Percentiles rank a stretch among this genome's conserved stretches.
Conservation (phyloP, 2,113 vertebrate genomes). For the Silurus asotus region DNA sequence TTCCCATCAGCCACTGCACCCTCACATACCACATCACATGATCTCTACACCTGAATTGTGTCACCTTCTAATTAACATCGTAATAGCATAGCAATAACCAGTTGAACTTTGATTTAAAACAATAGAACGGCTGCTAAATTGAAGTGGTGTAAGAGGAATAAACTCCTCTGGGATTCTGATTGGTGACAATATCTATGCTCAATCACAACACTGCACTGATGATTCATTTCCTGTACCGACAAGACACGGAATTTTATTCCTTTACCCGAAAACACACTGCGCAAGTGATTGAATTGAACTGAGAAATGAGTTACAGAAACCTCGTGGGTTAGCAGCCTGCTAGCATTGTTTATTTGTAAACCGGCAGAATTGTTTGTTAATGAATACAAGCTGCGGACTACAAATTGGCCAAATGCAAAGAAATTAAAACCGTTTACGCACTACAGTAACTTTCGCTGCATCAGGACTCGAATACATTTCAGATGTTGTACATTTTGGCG, state of each 20-base stretch:
- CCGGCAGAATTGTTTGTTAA: background rate
- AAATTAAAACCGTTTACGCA: background rate
- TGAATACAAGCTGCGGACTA: background rate
- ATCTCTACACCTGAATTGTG: too few species aligned
- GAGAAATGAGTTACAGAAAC: background rate
- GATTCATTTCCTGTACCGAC: background rate
- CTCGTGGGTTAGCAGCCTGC: background rate
- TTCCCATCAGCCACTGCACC: too few species aligned
- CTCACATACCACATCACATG: too few species aligned
- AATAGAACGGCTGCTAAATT: background rate
- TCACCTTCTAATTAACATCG: too few species aligned
- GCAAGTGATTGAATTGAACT: background rate
- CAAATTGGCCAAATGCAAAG: background rate
- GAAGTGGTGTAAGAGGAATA: too few species aligned
- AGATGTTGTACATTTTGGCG: background rate
- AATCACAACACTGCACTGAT: background rate
- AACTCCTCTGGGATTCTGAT: background rate
- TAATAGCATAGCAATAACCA: too few species aligned
- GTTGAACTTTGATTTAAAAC: background rate
- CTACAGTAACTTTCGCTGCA: background rate
- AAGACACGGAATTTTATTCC: background rate
- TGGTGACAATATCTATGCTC: background rate
- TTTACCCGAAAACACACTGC: background rate
- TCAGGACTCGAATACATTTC: background rate
- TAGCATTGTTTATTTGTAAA: slow-evolving; percentile 27